Conservation (phyloP, 2,113 vertebrate genomes). For the Oncorhynchus keta region DNA sequence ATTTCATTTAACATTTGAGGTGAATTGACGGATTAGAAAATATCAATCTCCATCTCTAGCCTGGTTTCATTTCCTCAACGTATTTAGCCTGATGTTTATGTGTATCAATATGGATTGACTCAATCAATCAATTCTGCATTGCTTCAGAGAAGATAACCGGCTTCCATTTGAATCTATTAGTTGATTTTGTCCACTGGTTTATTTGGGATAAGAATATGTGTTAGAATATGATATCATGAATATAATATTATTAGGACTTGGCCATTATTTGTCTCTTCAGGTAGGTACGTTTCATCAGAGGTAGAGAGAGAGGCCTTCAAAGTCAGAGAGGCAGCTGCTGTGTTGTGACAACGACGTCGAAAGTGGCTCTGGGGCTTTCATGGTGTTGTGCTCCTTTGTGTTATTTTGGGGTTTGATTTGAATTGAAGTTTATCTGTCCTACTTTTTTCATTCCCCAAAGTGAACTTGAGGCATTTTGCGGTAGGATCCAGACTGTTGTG, state of each 20-base stretch:
- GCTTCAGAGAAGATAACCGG: no score
- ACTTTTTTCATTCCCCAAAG: conserved; percentile 66
- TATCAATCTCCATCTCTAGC: no score
- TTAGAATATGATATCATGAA: conserved; percentile 8
- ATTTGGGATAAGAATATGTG: conserved; percentile 15
- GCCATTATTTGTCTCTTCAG: conserved; percentile 30
- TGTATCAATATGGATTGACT: no score
- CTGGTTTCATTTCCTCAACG: no score
- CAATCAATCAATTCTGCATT: no score
- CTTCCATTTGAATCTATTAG: conserved; percentile 31
- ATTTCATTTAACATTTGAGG: no score
- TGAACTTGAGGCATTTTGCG: conserved; percentile 65
- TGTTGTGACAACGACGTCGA: conserved; percentile 43
- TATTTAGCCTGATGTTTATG: no score
- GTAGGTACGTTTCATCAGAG: conserved; percentile 39
- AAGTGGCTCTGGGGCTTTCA: conserved; percentile 34
- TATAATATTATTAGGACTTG: conserved; percentile 37
- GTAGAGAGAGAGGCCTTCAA: conserved; percentile 16
- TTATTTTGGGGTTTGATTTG: conserved; percentile 57
- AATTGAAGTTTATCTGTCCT: conserved; percentile 66
- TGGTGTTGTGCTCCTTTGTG: conserved; percentile 47
- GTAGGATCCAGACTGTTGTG: conserved; percentile 62
- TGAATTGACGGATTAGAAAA: no score
- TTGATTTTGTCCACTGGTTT: not conserved
- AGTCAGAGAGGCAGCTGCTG: conserved; percentile 16